These are phyloP conservation scores for Mantis religiosa DNA, from an alignment of 2,888 invertebrate species.

Conservation along the genomic window DNA sequence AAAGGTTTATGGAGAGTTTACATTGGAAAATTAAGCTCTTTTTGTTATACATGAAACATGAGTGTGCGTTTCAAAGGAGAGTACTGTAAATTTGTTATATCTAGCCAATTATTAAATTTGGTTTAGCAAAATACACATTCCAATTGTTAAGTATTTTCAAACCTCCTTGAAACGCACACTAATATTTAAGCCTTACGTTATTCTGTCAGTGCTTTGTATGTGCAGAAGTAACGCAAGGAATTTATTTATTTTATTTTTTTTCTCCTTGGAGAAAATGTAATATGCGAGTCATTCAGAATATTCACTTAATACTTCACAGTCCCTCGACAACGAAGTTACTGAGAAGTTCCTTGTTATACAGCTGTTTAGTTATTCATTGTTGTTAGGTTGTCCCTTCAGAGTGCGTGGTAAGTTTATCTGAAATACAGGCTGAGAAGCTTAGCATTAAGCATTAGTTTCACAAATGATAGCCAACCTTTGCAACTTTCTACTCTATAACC, in stretches of 20 bases:
- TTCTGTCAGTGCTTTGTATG: slow-evolving; percentile 3
- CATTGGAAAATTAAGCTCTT: slow-evolving; percentile 23
- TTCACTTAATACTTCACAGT: background rate
- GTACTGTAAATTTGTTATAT: background rate
- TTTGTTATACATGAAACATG: background rate
- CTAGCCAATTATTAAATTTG: too few relatives aligned
- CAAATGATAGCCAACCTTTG: background rate
- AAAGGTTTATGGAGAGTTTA: slow-evolving; percentile 22
- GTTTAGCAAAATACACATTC: background rate
- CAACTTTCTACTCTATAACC: background rate
- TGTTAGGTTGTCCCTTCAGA: background rate
- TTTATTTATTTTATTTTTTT: background rate
- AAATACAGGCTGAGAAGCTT: background rate
- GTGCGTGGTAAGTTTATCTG: background rate
- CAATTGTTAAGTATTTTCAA: background rate
- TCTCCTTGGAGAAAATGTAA: background rate
- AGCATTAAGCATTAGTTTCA: background rate
- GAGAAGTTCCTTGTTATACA: background rate
- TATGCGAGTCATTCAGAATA: background rate
- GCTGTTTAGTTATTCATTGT: background rate
- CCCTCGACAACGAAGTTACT: background rate
- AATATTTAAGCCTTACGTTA: slow-evolving; percentile 6
- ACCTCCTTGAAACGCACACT: background rate
- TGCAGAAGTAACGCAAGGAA: slow-evolving; percentile 13
- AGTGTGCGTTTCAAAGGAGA: background rate